phyloP scores from a whole-genome alignment of 2,797 vertebrate species.

The Rhinatrema bivittatum region DNA sequence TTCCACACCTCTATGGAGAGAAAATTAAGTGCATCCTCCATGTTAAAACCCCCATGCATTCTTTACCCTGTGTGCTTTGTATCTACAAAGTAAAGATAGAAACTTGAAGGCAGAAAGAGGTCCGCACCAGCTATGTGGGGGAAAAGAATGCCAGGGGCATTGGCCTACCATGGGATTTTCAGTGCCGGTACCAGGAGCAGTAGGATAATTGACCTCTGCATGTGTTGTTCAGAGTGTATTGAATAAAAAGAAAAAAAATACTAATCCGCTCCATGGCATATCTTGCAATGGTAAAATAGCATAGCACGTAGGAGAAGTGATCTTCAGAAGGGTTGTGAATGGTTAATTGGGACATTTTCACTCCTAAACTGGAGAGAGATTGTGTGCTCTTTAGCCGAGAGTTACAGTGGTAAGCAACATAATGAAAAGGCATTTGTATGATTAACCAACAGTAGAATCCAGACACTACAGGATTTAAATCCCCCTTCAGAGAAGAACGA shows the following conservation, averaged over 20 bases:
- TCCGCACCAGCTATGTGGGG: too few relatives aligned
- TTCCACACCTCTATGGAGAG: too few relatives aligned
- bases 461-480: constrained; percentile 13
- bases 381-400: constrained; percentile 5
- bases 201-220: too few relatives aligned
- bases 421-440: not conserved
- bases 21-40: too few relatives aligned
- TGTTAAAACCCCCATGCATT: too few relatives aligned
- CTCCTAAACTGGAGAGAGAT: not conserved
- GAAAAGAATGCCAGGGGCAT: too few relatives aligned
- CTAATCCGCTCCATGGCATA: not conserved
- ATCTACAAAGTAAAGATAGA: too few relatives aligned
- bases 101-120: too few relatives aligned
- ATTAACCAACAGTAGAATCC: constrained; percentile 10
- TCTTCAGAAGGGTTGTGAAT: not conserved
- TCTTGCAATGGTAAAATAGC: not conserved
- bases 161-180: too few relatives aligned
- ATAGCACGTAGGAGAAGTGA: not conserved
- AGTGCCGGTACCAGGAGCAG: too few relatives aligned
- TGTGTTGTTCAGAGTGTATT: too few relatives aligned
- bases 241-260: constrained; percentile 2
- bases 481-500: not conserved
- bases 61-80: too few relatives aligned
- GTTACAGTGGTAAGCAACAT: not conserved
- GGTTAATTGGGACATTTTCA: not conserved